Base-by-base conservation (phyloP, 2,888 invertebrate genomes). In the Tenthredo distinguenda region DNA sequence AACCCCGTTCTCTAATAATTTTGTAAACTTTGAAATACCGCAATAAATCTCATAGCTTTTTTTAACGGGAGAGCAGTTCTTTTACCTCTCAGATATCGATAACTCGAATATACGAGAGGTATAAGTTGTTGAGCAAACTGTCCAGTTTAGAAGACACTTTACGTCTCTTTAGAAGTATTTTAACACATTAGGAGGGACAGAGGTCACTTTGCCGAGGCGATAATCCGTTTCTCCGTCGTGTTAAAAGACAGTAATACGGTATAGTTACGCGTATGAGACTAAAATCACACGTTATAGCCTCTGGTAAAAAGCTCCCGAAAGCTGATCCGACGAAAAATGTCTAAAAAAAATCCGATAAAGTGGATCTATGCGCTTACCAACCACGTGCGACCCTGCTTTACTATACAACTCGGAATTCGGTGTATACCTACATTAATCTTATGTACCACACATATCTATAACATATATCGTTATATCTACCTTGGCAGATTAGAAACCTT, bases 111-210 rank as follows among this genome's bases (percentile, higher is more conserved):
- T 55, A 4, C 37, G 40, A n/a, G 15, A 58, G 81, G 62, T 81
- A 62, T 26, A 62, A 81, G 62, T 81, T 40, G 62, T 58, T 62
- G 62, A 40, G 62, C 21, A 81, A 81, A 81, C 58, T 62, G 58
- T 26, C 12, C 6, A 10, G 81, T 81, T 81, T 81, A 62, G 21
- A 58, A 62, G 58, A 58, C 37, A 81, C 62, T 81, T 81, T 21
- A 81, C 62, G 62, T 26, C 58, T 81, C 62, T 81, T 81, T 81
- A 40, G 37, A 37, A 40, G 81, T 62, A 40, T 81, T 40, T 62
- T 40, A 81, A 81, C 81, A 62, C 62, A 62, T 81, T 81, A 62
- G 62, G 62, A 58, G 62, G 81, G n/a, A 81, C 81, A 62, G 81
- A 81, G 81, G 81, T 81, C 81, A 81, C 26, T 40, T 15, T 37